Percentiles rank a stretch among this genome's conserved stretches.
These are phyloP conservation scores for Anabas testudineus DNA, from an alignment of 2,797 vertebrate species.

Conservation along the genomic window DNA sequence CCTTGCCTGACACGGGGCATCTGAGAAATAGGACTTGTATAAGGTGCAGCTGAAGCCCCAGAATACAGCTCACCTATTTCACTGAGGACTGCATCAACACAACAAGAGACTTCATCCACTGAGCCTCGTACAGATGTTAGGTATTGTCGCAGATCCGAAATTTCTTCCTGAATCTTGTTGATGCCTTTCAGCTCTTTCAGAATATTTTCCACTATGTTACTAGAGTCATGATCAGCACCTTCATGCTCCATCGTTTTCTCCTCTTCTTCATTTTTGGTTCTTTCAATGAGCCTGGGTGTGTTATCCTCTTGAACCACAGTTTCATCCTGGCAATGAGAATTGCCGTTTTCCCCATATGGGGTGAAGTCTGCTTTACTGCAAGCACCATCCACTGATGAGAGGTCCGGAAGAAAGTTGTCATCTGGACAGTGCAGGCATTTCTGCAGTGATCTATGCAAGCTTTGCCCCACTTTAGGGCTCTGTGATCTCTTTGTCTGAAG, in stretches of 20 bases:
- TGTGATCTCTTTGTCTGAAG: constrained; percentile 78
- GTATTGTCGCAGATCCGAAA: constrained; percentile 85
- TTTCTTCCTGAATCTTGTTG: constrained; percentile 88
- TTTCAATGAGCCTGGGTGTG: constrained; percentile 54
- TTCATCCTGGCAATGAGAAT: constrained; percentile 69
- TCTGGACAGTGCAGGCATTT: constrained; percentile 82
- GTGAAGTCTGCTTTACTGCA: constrained; percentile 32
- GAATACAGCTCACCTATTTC: constrained; percentile 86
- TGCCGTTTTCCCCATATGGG: constrained; percentile 44
- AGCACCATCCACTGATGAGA: constrained; percentile 65
- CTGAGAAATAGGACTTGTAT: constrained; percentile 60
- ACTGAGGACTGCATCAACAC: constrained; percentile 85
- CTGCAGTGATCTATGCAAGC: constrained; percentile 84
- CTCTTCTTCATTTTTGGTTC: constrained; percentile 61
- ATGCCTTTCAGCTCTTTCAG: constrained; percentile 87
- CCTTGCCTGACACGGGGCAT: constrained; percentile 55
- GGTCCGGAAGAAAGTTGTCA: constrained; percentile 75
- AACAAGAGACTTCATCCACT: constrained; percentile 87
- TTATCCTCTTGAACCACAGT: constrained; percentile 70
- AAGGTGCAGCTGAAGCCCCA: constrained; percentile 69
- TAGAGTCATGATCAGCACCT: constrained; percentile 68
- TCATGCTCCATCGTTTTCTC: constrained; percentile 39
- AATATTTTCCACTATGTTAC: constrained; percentile 84
- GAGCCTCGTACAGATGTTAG: constrained; percentile 86
- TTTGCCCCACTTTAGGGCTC: constrained; percentile 78